These are phyloP conservation scores for Salminus brasiliensis DNA, from an alignment of 2,113 vertebrate genomes.

Conservation along the genomic window DNA sequence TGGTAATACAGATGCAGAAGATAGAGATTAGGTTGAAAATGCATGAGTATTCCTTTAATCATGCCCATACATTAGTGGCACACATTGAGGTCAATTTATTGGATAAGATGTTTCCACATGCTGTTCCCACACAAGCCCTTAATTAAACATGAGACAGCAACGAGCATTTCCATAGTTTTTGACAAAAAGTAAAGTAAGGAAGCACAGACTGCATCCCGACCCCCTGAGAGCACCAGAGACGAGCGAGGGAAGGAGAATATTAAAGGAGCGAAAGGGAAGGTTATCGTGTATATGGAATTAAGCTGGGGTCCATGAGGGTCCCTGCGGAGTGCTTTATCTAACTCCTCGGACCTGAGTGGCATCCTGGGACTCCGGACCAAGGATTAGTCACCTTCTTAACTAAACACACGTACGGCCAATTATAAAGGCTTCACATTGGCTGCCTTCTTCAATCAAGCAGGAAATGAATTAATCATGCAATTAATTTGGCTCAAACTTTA, in stretches of 20 bases:
- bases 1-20: neutral
- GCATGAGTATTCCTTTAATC: neutral
- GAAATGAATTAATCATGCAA: slow-evolving; percentile 81
- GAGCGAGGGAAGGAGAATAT: slow-evolving; percentile 52
- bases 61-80: too few species aligned
- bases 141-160: too few species aligned
- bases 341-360: slow-evolving; percentile 57
- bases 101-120: neutral
- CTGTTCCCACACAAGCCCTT: neutral
- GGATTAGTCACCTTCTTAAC: slow-evolving; percentile 69
- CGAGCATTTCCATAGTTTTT: neutral
- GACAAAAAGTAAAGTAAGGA: neutral
- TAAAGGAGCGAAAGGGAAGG: slow-evolving; percentile 57
- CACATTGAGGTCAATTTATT: too few species aligned
- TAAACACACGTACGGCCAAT: slow-evolving; percentile 48
- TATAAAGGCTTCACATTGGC: slow-evolving; percentile 73
- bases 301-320: slow-evolving; percentile 38
- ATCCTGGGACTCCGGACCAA: slow-evolving; percentile 64
- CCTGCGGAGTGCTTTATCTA: slow-evolving; percentile 68
- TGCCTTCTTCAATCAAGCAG: slow-evolving; percentile 78
- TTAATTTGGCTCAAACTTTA: slow-evolving; percentile 77
- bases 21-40: neutral
- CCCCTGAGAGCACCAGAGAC: slow-evolving; percentile 1
- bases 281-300: slow-evolving; percentile 70
- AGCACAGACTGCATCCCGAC: neutral